Base-by-base conservation (phyloP, 2,888 invertebrate species). In the Desoria tigrina region DNA sequence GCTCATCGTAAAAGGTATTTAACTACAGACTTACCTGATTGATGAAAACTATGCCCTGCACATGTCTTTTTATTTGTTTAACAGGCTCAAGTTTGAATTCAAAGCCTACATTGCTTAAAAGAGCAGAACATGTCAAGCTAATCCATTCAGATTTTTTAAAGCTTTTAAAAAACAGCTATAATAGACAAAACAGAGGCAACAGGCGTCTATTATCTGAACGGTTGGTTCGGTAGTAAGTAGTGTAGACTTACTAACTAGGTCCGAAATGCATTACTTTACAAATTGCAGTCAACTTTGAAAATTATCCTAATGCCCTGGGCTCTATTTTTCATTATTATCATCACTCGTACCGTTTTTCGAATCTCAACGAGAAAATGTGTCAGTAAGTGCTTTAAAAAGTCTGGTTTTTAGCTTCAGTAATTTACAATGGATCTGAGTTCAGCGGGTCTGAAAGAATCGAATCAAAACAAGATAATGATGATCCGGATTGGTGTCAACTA, bases 401-500 rank as follows among this genome's bases (percentile, higher is more conserved):
- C 45, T 16, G 6, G 21, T 45, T n/a, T n/a, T n/a, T n/a, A n/a
- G n/a, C n/a, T n/a, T n/a, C n/a, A n/a, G n/a, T n/a, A n/a, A n/a
- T n/a, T n/a, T n/a, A n/a, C n/a, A n/a, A n/a, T n/a, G n/a, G n/a
- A n/a, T n/a, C n/a, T n/a, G n/a, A n/a, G n/a, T n/a, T n/a, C n/a
- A n/a, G n/a, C n/a, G 32, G 32, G 32, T 11, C 4, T 32, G 4
- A 45, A 45, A 18, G 6, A 45, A 45, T 45, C 45, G 16, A 45
- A 45, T 21, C 45, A 42, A 6, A 57, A 55, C 14, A n/a, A n/a
- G n/a, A 14, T 55, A 27, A 51, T 42, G 21, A 23, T 23, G 23
- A 57, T 42, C 37, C 39, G 11, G 56, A 57, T 57, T 42, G 56
- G 56, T 57, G 56, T 57, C 56, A 57, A 57, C 56, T 42, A 57